A percentile compares a stretch with the other conserved stretches of the same genome.
Conservation (phyloP, 2,888 invertebrate species). For the Lepidonotus clava region DNA sequence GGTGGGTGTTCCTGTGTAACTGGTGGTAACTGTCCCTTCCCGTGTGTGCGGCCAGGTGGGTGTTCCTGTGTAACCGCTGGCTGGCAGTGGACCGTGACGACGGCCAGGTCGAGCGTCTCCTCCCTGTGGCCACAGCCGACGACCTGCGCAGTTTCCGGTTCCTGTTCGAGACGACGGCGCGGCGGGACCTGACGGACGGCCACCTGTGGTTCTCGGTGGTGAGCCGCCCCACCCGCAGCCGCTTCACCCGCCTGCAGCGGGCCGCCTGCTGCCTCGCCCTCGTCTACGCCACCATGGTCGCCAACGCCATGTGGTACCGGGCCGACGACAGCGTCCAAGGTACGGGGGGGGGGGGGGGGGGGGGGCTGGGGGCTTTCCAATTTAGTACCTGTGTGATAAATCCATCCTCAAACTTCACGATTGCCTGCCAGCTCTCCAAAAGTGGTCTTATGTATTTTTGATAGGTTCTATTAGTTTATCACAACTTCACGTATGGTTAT, state of each 20-base stretch:
- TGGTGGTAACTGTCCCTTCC: conserved; percentile 74
- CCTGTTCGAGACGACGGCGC: conserved; percentile 77
- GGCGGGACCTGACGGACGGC: conserved; percentile 78
- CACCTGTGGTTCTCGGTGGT: conserved; percentile 81
- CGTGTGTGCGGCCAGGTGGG: conserved; percentile 64
- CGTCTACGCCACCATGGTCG: conserved; percentile 70
- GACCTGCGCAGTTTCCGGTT: conserved; percentile 78
- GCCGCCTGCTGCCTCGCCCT: conserved; percentile 69
- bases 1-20: conserved; percentile 74
- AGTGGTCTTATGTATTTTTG: too few relatives aligned
- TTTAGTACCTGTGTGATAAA: too few relatives aligned
- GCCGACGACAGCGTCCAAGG: conserved; percentile 59
- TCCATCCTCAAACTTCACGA: too few relatives aligned
- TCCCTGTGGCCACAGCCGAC: conserved; percentile 77
- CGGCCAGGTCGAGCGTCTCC: conserved; percentile 79
- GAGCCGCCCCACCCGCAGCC: conserved; percentile 65
- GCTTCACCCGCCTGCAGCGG: conserved; percentile 79
- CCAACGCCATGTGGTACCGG: conserved; percentile 70
- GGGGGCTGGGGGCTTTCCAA: too few relatives aligned
- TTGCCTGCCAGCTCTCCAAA: too few relatives aligned
- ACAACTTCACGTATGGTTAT: too few relatives aligned
- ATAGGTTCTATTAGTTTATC: too few relatives aligned
- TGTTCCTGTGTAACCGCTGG: conserved; percentile 78
- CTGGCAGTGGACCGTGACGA: conserved; percentile 79
- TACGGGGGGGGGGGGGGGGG: neutral